Conservation (phyloP, 2,113 vertebrate species). For the Phylloscopus trochilus region DNA sequence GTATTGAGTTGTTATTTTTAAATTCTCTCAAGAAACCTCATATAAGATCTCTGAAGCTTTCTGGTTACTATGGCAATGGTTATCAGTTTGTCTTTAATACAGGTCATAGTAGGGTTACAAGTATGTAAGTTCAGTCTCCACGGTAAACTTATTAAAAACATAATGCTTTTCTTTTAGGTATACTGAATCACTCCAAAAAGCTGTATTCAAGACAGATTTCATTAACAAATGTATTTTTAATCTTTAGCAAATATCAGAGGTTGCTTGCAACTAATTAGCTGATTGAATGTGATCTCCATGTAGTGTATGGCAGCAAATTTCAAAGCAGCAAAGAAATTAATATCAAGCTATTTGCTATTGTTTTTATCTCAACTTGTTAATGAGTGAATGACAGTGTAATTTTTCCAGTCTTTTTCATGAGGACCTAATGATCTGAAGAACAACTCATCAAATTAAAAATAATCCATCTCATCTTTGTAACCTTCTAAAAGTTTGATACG, state of each 20-base stretch:
- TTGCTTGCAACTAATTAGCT: background rate
- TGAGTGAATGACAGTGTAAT: constrained; percentile 37
- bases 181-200: background rate
- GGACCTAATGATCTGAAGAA: constrained; percentile 52
- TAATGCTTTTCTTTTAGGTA: background rate
- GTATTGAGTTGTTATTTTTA: background rate
- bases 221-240: background rate
- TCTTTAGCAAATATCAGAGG: background rate
- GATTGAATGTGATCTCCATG: background rate
- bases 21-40: background rate
- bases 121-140: background rate
- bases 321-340: constrained; percentile 4
- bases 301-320: background rate
- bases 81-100: background rate
- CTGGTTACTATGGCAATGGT: background rate
- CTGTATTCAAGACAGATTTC: background rate
- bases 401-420: constrained; percentile 26
- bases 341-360: constrained; percentile 21
- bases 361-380: constrained; percentile 19
- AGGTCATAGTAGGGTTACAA: background rate
- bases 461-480: constrained; percentile 7
- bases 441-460: constrained; percentile 34
- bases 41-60: background rate
- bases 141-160: background rate
- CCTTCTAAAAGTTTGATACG: background rate